phyloP scores from a whole-genome alignment of 2,888 invertebrate species.

The Rhagium mordax region DNA sequence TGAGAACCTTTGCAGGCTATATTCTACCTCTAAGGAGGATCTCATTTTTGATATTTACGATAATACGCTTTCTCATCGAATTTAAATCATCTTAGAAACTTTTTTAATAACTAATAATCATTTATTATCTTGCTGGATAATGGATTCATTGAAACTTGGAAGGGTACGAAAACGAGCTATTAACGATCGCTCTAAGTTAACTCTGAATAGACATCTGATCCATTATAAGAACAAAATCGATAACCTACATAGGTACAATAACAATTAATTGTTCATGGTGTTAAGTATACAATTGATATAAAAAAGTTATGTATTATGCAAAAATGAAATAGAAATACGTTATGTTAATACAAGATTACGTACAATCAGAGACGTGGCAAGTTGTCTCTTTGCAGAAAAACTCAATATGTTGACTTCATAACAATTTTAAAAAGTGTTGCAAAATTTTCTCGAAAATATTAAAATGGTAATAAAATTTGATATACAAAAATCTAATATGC shows the following conservation, averaged over 20 bases:
- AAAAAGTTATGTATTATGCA: too few species aligned
- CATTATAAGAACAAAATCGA: conserved; percentile 15
- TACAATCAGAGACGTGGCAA: too few species aligned
- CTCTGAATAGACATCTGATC: conserved; percentile 15
- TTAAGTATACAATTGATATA: background rate
- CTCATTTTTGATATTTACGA: background rate
- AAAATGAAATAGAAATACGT: too few species aligned
- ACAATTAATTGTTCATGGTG: background rate
- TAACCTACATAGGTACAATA: background rate
- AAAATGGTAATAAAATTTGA: too few species aligned
- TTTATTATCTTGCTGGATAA: conserved; percentile 15
- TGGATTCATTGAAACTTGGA: conserved; percentile 23
- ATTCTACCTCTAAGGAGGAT: background rate
- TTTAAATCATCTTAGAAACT: conserved; percentile 10
- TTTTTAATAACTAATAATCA: conserved; percentile 26
- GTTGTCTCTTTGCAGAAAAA: too few species aligned
- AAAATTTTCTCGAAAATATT: too few species aligned
- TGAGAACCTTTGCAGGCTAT: background rate
- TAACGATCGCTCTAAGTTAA: conserved; percentile 17
- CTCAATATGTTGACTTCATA: too few species aligned
- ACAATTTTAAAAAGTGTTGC: too few species aligned
- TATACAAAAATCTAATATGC: too few species aligned
- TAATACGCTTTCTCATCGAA: background rate
- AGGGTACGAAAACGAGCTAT: conserved; percentile 19
- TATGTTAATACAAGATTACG: too few species aligned